Evolutionary conservation across 2,797 vertebrate genomes (phyloP), one percentile per base, ranked within the genome.

Genomic region (Paramormyrops hopkinsi): DNA sequence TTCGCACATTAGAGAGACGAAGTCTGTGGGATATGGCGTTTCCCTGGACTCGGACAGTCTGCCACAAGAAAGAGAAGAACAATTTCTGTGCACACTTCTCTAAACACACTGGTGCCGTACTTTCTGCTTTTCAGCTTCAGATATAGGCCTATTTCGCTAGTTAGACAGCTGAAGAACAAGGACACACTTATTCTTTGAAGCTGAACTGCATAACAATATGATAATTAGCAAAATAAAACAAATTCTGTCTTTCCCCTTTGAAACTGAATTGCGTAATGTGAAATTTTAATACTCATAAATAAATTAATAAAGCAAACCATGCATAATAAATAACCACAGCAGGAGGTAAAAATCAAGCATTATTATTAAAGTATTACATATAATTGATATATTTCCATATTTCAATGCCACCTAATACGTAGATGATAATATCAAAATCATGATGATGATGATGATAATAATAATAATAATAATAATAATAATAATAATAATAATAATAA

Each of bases 11-110:
- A 0, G 97, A 98, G 41, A 99, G 95, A 90, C 97, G 97, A 91
- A 99, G 97, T 92, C 96, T 94, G 93, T 99, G 97, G 12, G 98
- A 98, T 93, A 99, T 98, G 94, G 97, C 98, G 0, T 97, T 98
- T 92, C 98, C 98, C 92, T 98, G 97, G 88, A 98, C 97, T 17
- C 97, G 96, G 90, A 98, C 98, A 19, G 97, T 97, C 98, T 98
- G 96, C 89, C 94, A 91, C 91, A 50, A 19, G 84, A 51, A 54
- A 51, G 44, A 88, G 5, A 76, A 46, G 9, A 56, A 86, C 9
- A 86, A 56, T 56, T 85, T 22, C 83, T 82, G 37, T 82, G 19
- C 37, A 82, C 29, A 33, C 65, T 33, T 33, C 65, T 69, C 9
- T 69, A 33, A 69, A 33, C 29, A 69, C 12, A 29, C 3, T 33